phyloP scores from a whole-genome alignment of 2,888 invertebrate species.

The Agapostemon virescens region DNA sequence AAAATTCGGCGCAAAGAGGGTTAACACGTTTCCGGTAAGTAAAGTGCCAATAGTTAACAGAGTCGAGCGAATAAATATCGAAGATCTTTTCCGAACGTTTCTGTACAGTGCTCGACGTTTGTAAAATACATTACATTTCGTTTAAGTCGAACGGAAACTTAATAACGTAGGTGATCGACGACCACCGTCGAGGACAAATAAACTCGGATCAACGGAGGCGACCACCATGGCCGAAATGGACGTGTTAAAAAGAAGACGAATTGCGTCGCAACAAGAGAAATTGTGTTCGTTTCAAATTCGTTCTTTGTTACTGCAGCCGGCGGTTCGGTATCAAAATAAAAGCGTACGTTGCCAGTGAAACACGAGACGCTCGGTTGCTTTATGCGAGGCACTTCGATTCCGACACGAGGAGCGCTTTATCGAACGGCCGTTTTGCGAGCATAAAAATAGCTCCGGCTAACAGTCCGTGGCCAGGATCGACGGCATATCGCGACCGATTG shows the following conservation, averaged over 20 bases:
- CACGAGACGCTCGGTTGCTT: slow-evolving; percentile 1
- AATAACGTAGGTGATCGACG: background rate
- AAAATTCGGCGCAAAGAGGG: too few relatives aligned
- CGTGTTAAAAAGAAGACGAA: slow-evolving; percentile 5
- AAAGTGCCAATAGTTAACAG: background rate
- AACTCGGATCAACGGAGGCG: background rate
- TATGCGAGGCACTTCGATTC: background rate
- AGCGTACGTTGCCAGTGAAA: slow-evolving; percentile 2
- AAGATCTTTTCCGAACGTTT: background rate
- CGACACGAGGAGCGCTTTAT: background rate
- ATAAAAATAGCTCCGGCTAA: slow-evolving; percentile 36
- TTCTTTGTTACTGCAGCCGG: background rate
- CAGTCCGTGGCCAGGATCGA: slow-evolving; percentile 12
- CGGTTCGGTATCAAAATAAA: slow-evolving; percentile 5
- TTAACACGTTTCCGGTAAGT: too few relatives aligned
- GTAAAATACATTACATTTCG: background rate
- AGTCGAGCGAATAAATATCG: background rate
- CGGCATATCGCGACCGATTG: slow-evolving; percentile 22
- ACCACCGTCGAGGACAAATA: background rate
- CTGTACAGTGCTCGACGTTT: background rate
- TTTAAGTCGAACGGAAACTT: background rate
- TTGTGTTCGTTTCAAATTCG: slow-evolving; percentile 10
- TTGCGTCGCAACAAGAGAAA: background rate
- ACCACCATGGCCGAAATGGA: background rate
- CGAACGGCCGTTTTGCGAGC: background rate